A percentile compares a stretch with the other conserved stretches of the same genome.
Evolutionary conservation across 2,113 vertebrate species (phyloP).

Genomic region (Desmodus rotundus): DNA sequence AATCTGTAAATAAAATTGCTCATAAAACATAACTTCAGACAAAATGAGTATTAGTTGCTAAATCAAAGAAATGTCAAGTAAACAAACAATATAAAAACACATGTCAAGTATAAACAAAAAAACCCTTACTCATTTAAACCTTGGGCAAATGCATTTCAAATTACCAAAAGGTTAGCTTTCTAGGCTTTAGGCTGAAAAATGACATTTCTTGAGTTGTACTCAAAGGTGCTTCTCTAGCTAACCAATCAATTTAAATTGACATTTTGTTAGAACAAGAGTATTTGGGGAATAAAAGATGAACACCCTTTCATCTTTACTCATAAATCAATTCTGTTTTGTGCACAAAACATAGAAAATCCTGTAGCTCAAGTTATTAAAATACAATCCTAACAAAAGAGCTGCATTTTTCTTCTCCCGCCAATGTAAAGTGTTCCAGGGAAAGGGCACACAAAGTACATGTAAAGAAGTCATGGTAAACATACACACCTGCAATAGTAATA

Average conservation of each 20-base stretch:
- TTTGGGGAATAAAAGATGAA: constrained; percentile 51
- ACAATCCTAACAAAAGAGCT: constrained; percentile 14
- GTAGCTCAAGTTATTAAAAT: constrained; percentile 39
- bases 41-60: constrained; percentile 41
- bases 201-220: neutral
- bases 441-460: neutral
- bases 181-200: constrained; percentile 44
- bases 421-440: neutral
- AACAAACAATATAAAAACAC: neutral
- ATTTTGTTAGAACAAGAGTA: constrained; percentile 55
- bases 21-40: neutral
- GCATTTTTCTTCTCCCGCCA: neutral
- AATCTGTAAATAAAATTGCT: neutral
- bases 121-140: constrained; percentile 23
- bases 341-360: constrained; percentile 28
- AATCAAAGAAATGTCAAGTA: constrained; percentile 1
- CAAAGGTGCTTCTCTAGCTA: neutral
- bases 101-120: constrained; percentile 12
- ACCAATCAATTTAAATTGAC: constrained; percentile 66
- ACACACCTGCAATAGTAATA: neutral
- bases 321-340: constrained; percentile 61
- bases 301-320: constrained; percentile 10
- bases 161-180: constrained; percentile 36
- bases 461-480: neutral
- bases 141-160: neutral